Evolutionary conservation across 2,113 vertebrate genomes (phyloP), one percentile per base, ranked within the genome.

Genomic region (Vulpes ferrilata): DNA sequence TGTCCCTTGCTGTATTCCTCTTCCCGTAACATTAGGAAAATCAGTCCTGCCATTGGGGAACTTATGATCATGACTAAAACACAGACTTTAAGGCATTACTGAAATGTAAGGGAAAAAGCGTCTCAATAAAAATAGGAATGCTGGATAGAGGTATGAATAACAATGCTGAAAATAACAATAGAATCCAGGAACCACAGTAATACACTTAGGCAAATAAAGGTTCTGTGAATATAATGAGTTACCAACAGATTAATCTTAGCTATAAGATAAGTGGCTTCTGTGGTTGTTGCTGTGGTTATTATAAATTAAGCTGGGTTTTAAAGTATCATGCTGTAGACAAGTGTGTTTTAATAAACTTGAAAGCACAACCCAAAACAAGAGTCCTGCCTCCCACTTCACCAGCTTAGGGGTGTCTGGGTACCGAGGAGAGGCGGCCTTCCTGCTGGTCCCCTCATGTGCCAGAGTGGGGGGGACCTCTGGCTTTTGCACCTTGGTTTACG

Each of bases 81-180:
- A 96, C 93, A 74, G 73, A 64, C 76, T 95, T 92, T 74, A 90
- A 92, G 92, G 82, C 11, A 38, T 84, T 90, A 74, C 80, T 51
- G 43, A 95, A 97, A 96, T 60, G 64, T 43, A 73, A 96, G 95
- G 89, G 59, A 92, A 96, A 76, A 95, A 71, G 71, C 48, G 87
- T 74, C 80, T 69, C 64, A n/a, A 88, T 96, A 92, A 88, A 89
- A 97, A 95, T 80, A 89, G 88, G 92, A 96, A 89, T 38, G 62
- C 13, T 27, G 80, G 95, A 76, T 93, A 92, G 80, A 92, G 23
- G 71, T 94, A 85, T 79, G 85, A 93, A 96, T 95, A 97, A 92
- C 62, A 59, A 76, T 48, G 83, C 86, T 32, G 38, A 88, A 87
- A 67, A 85, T 82, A 90, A 95, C 48, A 82, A 83, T 51, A 69